Conservation (phyloP, 2,797 vertebrate genomes). For the Enteromius unitaeniatus region DNA sequence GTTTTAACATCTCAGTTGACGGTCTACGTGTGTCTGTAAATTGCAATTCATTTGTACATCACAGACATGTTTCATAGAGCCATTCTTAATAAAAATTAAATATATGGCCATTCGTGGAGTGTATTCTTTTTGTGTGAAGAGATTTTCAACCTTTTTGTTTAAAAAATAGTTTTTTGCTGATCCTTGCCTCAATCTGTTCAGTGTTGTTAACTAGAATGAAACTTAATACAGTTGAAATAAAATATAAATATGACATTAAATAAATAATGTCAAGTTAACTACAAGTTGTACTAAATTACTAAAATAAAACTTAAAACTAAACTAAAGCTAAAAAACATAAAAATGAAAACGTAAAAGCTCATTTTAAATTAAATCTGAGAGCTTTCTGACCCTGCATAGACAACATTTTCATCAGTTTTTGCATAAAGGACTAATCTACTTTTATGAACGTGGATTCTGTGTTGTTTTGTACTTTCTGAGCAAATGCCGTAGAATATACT, state of each 20-base stretch:
- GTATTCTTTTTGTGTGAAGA: background rate
- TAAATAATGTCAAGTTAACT: too few species aligned
- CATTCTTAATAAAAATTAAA: background rate
- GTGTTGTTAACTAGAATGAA: background rate
- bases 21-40: background rate
- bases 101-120: background rate
- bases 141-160: background rate
- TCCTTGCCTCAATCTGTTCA: background rate
- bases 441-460: slow-evolving; percentile 5
- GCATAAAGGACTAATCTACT: slow-evolving; percentile 37
- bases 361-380: too few species aligned
- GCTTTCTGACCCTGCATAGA: too few species aligned
- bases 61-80: background rate
- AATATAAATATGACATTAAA: background rate
- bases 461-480: slow-evolving; percentile 25
- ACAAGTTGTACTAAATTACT: background rate
- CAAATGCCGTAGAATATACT: background rate
- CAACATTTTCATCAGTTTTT: background rate
- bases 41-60: background rate
- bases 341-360: too few species aligned
- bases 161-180: background rate
- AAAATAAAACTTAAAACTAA: background rate
- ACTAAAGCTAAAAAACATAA: too few species aligned
- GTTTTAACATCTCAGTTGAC: background rate
- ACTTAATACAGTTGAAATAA: background rate